phyloP scores from a whole-genome alignment of 2,888 invertebrate species.

The Phyllotreta striolata region DNA sequence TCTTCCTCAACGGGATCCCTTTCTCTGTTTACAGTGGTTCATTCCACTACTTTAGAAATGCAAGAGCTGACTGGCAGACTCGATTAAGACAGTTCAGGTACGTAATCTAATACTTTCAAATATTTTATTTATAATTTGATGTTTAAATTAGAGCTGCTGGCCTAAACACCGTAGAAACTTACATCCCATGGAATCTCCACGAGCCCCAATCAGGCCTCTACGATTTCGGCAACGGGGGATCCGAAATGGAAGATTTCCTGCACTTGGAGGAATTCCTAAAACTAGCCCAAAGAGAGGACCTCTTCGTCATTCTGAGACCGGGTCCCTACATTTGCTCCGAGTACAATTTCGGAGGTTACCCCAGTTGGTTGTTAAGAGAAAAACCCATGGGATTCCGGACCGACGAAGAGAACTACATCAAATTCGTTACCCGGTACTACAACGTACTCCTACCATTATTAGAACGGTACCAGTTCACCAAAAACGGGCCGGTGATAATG shows the following conservation, averaged over 20 bases:
- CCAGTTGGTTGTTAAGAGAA: conserved; percentile 56
- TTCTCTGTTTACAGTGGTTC: conserved; percentile 64
- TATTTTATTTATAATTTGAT: neutral
- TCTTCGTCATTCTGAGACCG: conserved; percentile 81
- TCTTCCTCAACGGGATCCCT: conserved; percentile 59
- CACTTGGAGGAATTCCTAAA: conserved; percentile 72
- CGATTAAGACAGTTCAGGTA: conserved; percentile 67
- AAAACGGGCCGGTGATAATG: conserved; percentile 87
- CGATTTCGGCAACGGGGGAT: conserved; percentile 66
- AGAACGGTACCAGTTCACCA: conserved; percentile 66
- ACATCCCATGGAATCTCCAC: conserved; percentile 82
- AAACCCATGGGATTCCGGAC: conserved; percentile 61
- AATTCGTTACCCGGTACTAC: conserved; percentile 64
- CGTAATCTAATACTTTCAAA: neutral
- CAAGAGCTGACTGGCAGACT: conserved; percentile 79
- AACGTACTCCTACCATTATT: conserved; percentile 63
- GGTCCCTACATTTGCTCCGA: conserved; percentile 95
- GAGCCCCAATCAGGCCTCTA: conserved; percentile 57
- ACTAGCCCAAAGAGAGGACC: conserved; percentile 77
- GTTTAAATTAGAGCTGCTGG: conserved; percentile 72
- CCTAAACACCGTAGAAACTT: conserved; percentile 83
- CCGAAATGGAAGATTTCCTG: conserved; percentile 63
- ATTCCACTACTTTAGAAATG: conserved; percentile 87
- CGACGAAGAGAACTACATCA: conserved; percentile 26
- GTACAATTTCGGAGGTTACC: conserved; percentile 69